Percentiles rank a stretch among this genome's conserved stretches.
Conservation (phyloP, 1,140 invertebrate species). For the Zaprionus davidi region DNA sequence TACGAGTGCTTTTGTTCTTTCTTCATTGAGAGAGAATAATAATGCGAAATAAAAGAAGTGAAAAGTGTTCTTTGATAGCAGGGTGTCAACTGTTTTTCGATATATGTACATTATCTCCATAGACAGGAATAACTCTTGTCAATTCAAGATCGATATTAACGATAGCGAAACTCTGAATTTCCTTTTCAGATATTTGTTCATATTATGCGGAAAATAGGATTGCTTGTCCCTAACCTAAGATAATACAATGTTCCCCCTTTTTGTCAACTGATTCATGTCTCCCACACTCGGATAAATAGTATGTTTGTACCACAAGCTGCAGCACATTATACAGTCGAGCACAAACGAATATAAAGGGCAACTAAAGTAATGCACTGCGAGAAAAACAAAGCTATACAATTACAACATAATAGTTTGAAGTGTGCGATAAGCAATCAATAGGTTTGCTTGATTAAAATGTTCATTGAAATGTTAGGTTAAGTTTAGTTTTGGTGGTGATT, state of each 20-base stretch:
- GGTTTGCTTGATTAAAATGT: neutral
- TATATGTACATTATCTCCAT: neutral
- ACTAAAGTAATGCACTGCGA: neutral
- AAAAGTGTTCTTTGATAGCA: neutral
- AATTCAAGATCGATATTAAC: neutral
- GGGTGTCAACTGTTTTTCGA: too few species aligned
- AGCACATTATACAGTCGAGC: neutral
- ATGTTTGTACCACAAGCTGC: neutral
- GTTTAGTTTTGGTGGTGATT: neutral
- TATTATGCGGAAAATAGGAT: slow-evolving; percentile 1
- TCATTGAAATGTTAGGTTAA: neutral
- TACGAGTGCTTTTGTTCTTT: slow-evolving; percentile 3
- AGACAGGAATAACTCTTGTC: neutral
- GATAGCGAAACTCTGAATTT: neutral
- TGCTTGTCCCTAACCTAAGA: neutral
- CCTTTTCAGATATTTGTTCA: neutral
- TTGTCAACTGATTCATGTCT: neutral
- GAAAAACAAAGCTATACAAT: neutral
- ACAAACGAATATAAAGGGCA: slow-evolving; percentile 7
- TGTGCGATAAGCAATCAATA: neutral
- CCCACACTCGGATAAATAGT: neutral
- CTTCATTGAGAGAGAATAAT: neutral
- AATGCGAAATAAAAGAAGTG: neutral
- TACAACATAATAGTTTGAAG: neutral
- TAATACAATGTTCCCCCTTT: neutral